phyloP scores from a whole-genome alignment of 1,140 invertebrate genomes.

The Aphidius gifuensis region DNA sequence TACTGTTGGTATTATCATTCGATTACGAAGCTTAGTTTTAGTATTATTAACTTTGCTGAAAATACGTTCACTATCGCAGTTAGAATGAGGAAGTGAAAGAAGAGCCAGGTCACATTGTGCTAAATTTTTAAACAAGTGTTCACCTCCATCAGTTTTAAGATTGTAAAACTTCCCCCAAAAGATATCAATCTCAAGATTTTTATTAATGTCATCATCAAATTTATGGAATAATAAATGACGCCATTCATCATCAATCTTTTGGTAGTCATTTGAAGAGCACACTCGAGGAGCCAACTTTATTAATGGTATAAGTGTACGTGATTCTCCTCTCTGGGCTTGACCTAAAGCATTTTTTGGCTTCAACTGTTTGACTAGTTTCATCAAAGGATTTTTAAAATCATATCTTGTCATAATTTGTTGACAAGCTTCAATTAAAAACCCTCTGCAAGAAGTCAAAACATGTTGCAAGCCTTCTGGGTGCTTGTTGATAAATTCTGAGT shows the following conservation, averaged over 20 bases:
- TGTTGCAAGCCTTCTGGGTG: too few species aligned
- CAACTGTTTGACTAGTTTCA: too few species aligned
- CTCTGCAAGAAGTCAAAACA: too few species aligned
- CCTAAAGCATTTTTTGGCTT: too few species aligned
- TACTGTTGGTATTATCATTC: conserved; percentile 16
- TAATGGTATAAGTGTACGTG: neutral
- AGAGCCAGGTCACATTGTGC: conserved; percentile 7
- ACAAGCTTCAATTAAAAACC: too few species aligned
- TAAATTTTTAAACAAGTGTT: conserved; percentile 9
- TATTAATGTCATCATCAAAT: neutral
- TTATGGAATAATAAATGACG: neutral
- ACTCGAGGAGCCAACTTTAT: neutral
- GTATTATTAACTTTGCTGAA: conserved; percentile 23
- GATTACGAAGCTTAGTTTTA: conserved; percentile 26
- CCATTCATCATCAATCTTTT: conserved; percentile 12
- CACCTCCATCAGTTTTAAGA: neutral
- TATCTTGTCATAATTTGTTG: too few species aligned
- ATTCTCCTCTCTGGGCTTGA: neutral
- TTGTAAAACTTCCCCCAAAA: conserved; percentile 2
- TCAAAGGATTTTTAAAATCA: too few species aligned
- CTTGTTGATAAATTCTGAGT: too few species aligned
- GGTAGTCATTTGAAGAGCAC: neutral
- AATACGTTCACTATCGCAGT: conserved; percentile 24
- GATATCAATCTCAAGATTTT: neutral
- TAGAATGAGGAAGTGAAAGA: conserved; percentile 24